phyloP scores from a whole-genome alignment of 1,140 invertebrate genomes.

The Hylyphantes graminicola region DNA sequence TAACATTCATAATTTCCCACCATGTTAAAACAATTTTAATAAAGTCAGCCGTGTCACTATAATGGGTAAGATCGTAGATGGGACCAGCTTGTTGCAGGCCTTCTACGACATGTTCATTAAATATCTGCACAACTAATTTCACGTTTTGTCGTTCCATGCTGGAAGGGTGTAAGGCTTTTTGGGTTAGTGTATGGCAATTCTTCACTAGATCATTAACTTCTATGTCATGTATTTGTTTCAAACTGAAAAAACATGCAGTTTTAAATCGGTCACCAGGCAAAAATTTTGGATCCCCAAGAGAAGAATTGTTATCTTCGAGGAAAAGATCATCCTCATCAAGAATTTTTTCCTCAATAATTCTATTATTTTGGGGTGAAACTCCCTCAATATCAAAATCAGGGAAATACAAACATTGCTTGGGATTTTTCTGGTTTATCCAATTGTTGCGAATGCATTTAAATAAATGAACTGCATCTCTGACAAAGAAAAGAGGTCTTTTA shows the following conservation, averaged over 20 bases:
- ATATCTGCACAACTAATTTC: background rate
- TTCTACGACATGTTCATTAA: background rate
- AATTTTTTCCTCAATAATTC: no score
- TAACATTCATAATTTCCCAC: background rate
- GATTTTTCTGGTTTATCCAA: constrained; percentile 33
- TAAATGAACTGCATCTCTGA: constrained; percentile 46
- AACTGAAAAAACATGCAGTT: no score
- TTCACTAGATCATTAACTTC: background rate
- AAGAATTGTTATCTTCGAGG: background rate
- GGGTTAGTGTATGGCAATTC: background rate
- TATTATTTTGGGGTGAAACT: no score
- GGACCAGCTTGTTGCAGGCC: background rate
- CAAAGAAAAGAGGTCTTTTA: constrained; percentile 32
- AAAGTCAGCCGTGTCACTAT: background rate
- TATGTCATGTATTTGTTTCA: background rate
- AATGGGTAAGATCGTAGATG: background rate
- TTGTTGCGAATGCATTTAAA: constrained; percentile 37
- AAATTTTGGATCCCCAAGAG: background rate
- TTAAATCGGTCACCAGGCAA: background rate
- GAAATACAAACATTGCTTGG: background rate
- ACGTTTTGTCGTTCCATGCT: background rate
- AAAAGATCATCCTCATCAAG: background rate
- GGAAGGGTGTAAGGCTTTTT: background rate
- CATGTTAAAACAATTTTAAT: background rate
- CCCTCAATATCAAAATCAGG: constrained; percentile 6